Base-by-base conservation (phyloP, 2,113 vertebrate genomes). In the Dromaius novaehollandiae region DNA sequence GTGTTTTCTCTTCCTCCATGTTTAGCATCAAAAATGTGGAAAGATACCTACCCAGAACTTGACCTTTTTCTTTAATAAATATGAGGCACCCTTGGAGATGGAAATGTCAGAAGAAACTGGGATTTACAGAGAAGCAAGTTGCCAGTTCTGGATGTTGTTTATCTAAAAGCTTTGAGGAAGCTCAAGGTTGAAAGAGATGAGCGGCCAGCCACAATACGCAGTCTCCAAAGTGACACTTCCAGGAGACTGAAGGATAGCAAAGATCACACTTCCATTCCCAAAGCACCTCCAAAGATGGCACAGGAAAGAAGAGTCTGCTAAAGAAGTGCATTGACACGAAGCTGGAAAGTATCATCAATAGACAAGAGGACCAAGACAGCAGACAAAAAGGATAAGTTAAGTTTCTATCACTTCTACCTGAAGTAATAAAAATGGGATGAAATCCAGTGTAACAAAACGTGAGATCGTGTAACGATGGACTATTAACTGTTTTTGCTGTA, bases 191-290 rank as follows among this genome's bases (percentile, higher is more conserved):
- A 32, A 64, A 34, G 51, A 69, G 17, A 70, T 64, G 60, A 74
- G 21, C 70, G 69, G 34, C 40, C 28, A 42, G 34, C 28, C 20
- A 68, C 1, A 4, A 36, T 50, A 50, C 0, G 0, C 3, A 13
- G 9, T 51, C 63, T 10, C 2, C 2, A 1, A 2, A 1, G 22
- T 6, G 11, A 24, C 32, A 74, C 24, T 75, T 90, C 30, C 60
- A 68, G 82, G 36, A 78, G 22, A 18, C 36, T 53, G 42, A 86
- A 42, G 60, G 17, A 51, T 77, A 86, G 22, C 3, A 6, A 86
- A 82, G 20, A 20, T 28, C 40, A 56, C 24, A 32, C 34, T n/a
- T 82, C 46, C 80, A 34, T 36, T 64, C 40, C 25, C 60, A 82
- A 64, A 64, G 2, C 42, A 30, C 32, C 48, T 88, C 51, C 44